Conservation (phyloP, 1,140 invertebrate genomes). For the Drosophila mayri region DNA sequence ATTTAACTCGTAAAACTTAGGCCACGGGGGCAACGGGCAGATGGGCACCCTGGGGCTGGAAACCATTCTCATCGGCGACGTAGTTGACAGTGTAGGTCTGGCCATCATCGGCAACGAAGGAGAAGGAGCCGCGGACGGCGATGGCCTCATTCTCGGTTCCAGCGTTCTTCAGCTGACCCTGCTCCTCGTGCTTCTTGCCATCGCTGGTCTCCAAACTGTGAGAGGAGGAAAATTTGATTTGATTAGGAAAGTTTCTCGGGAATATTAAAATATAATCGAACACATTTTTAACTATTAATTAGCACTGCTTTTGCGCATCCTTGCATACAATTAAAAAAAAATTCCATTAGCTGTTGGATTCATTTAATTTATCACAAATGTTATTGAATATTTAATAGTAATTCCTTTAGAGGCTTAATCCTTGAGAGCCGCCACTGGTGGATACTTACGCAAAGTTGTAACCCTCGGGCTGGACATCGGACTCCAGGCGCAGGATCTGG, state of each 20-base stretch:
- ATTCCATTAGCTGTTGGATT: neutral
- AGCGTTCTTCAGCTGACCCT: neutral
- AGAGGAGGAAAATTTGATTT: neutral
- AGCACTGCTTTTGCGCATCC: neutral
- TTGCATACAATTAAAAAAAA: neutral
- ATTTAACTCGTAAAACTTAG: constrained; percentile 41
- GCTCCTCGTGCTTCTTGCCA: constrained; percentile 85
- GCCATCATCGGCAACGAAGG: constrained; percentile 53
- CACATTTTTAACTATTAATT: neutral
- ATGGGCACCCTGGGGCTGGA: constrained; percentile 88
- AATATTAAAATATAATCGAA: neutral
- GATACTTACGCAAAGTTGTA: constrained; percentile 86
- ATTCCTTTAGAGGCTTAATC: neutral
- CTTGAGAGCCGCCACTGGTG: no score
- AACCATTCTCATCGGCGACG: constrained; percentile 87
- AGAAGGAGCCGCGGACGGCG: constrained; percentile 43
- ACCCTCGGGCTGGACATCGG: constrained; percentile 85
- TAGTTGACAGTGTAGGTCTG: constrained; percentile 47
- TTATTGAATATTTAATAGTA: neutral
- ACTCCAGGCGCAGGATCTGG: constrained; percentile 80
- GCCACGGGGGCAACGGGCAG: constrained; percentile 85
- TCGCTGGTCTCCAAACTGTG: constrained; percentile 89
- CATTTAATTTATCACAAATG: neutral
- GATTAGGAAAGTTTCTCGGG: neutral
- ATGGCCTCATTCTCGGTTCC: constrained; percentile 49